Evolutionary conservation across 2,113 vertebrate species (phyloP), one percentile per base, ranked within the genome.

Genomic region (Alaudala cheleensis): DNA sequence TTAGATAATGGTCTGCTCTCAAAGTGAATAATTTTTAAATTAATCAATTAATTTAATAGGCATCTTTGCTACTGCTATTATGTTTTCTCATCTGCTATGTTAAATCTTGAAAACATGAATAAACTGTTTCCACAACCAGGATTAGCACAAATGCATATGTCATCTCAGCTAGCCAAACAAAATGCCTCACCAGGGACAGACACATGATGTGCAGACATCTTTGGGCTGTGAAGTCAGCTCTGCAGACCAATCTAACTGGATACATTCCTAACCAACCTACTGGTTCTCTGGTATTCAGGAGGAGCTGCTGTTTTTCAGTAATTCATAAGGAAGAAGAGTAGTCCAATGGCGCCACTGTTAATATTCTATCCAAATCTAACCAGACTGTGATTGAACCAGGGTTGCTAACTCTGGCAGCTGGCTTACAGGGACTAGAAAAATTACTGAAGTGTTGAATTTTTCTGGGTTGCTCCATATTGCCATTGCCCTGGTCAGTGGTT

Each of bases 191-290:
- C 8, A 71, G 31, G 31, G 10, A 37, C 14, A 44, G 15, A 47
- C 0, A 0, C 8, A 33, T 33, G 19, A 4, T 31, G 11, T 11
- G 11, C 3, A 47, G 17, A 18, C 7, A 34, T 34, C 49, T 15
- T 44, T 49, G 34, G 3, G 4, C 1, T 33, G 14, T 34, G 21
- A 78, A 81, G 24, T 60, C 40, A 74, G 18, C 10, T 66, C 33
- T 10, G 4, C 26, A 69, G 14, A 13, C 81, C 18, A 34, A 28
- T 44, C 18, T 58, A 16, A 11, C 8, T 81, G 39, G 21, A 8
- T 44, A 29, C 2, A 33, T 53, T 71, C 15, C 21, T 49, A 16
- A 50, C 5, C 5, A 5, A n/a, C 25, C 8, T 61, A 16, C 22
- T 47, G 25, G 6, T 39, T 56, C 37, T 76, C 51, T 33, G 4